Evolutionary conservation across 2,888 invertebrate genomes (phyloP).

Genomic region (Drosophila kambysellisi): DNA sequence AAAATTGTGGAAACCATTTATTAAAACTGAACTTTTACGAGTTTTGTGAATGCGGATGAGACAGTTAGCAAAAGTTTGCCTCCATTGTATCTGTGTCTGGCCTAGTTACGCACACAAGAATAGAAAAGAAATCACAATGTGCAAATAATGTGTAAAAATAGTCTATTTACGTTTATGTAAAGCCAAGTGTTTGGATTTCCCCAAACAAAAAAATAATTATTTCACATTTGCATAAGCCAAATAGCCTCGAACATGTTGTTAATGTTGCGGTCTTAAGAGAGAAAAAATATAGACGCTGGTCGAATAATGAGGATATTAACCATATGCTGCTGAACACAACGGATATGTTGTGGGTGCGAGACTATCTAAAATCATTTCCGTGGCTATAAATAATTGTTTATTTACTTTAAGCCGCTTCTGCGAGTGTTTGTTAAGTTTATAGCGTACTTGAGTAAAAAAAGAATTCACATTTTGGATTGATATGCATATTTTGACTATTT

Average conservation of each 20-base stretch:
- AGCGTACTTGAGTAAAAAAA: not conserved
- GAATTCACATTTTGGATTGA: not conserved
- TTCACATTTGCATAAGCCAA: constrained; percentile 73
- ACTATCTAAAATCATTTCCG: constrained; percentile 54
- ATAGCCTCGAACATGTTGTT: constrained; percentile 37
- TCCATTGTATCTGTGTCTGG: constrained; percentile 50
- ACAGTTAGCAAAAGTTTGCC: constrained; percentile 38
- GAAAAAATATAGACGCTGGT: constrained; percentile 1
- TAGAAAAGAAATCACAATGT: constrained; percentile 37
- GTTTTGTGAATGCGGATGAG: not conserved
- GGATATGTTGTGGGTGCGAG: constrained; percentile 50
- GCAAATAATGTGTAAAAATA: constrained; percentile 56
- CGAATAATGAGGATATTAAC: constrained; percentile 54
- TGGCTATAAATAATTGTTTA: constrained; percentile 52
- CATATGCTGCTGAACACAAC: constrained; percentile 62
- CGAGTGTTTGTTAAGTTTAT: constrained; percentile 5
- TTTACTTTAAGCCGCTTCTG: constrained; percentile 31
- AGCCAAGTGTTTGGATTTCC: constrained; percentile 48
- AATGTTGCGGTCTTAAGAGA: constrained; percentile 17
- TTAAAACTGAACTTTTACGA: constrained; percentile 13
- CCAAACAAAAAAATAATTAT: constrained; percentile 20
- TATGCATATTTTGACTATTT: too few species aligned
- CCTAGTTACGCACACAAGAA: constrained; percentile 54
- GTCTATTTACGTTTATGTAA: constrained; percentile 61
- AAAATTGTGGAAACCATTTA: constrained; percentile 1